Evolutionary conservation across 2,888 invertebrate genomes (phyloP), one percentile per base, ranked within the genome.

Genomic region (Phortica okadai): DNA sequence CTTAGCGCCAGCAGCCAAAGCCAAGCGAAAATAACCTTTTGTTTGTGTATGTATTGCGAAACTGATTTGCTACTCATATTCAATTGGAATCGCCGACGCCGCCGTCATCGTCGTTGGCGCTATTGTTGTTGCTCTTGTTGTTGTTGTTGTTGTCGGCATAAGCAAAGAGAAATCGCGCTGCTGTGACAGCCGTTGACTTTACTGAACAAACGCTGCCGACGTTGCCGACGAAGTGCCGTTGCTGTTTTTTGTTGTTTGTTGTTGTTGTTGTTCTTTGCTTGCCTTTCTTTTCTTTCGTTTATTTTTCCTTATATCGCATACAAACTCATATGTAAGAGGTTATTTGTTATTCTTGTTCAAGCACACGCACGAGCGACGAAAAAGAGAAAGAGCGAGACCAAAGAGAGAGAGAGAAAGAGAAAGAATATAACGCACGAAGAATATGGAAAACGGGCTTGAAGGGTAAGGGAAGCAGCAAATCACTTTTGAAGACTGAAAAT

Each of bases 41-140:
- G 90, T 90, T 89, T 90, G 90, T 89, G 90, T 90, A 90, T 90
- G 90, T 90, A 90, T 90, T 90, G 90, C 89, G 87, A 90, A 90
- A 90, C 90, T 88, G 90, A 88, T 89, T 89, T 83, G 81, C 80
- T 77, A 82, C 82, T 81, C 80, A 82, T 76, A 76, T 75, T 54
- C 54, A 72, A 54, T 74, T 84, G 78, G 86, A 78, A 81, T 82
- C 80, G 78, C 79, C 73, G 59, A 14, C 3, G 82, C 73, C 72
- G 62, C 33, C 2, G 80, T 42, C 54, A 74, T 41, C 74, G 74
- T 66, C 62, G 74, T 72, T 76, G 77, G 75, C 50, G 50, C 14
- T 14, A 14, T 50, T 14, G 50, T 50, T 14, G 50, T 78, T 74
- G 14, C 74, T 21, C 21, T 21, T 21, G 21, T 78, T 74, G 14